Percentiles rank a stretch among this genome's conserved stretches.
These are phyloP conservation scores for Heliconius congener DNA, from an alignment of 1,140 invertebrate genomes.

Conservation along the genomic window DNA sequence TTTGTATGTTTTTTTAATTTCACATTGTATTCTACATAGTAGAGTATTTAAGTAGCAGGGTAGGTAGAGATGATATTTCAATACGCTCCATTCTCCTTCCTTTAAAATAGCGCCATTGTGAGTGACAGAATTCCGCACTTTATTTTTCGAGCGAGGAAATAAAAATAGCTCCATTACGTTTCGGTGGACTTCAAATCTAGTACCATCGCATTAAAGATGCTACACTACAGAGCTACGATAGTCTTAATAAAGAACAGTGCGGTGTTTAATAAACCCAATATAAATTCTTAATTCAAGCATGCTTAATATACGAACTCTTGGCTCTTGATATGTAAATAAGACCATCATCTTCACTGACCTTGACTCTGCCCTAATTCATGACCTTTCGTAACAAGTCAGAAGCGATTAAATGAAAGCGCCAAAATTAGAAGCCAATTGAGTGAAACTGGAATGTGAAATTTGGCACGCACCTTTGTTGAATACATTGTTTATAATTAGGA, in stretches of 20 bases:
- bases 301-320: not conserved
- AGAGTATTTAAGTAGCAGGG: no score
- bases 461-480: not conserved
- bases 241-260: not conserved
- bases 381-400: conserved; percentile 25
- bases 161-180: no score
- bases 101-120: no score
- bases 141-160: not conserved
- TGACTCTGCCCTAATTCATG: conserved; percentile 18
- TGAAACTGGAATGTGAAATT: conserved; percentile 16
- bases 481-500: conserved; percentile 18
- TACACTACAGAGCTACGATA: not conserved
- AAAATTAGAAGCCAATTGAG: conserved; percentile 21
- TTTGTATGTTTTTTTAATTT: no score
- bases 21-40: no score
- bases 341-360: not conserved
- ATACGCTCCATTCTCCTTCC: no score
- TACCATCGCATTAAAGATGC: not conserved
- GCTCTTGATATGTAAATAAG: conserved; percentile 2
- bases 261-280: not conserved
- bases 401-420: conserved; percentile 23
- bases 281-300: not conserved
- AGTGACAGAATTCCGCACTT: no score
- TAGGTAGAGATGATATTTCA: no score
- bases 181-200: no score